Percentiles rank a stretch among this genome's conserved stretches.
Evolutionary conservation across 2,113 vertebrate species (phyloP).

Genomic region (Macrotis lagotis): DNA sequence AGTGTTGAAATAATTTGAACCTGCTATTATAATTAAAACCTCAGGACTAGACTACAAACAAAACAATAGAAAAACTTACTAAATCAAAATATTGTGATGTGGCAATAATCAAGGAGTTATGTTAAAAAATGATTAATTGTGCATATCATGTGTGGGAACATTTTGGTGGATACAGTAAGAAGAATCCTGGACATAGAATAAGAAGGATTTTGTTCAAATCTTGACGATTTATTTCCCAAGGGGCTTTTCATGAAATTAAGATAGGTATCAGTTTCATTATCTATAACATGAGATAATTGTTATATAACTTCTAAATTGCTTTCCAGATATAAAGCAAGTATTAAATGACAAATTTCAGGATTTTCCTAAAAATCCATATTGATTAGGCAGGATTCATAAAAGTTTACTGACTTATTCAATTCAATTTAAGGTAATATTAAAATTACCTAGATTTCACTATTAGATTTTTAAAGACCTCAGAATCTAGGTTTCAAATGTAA

Average conservation of each 20-base stretch:
- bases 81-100: background rate
- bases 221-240: background rate
- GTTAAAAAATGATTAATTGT: background rate
- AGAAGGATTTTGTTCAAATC: background rate
- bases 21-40: slow-evolving; percentile 25
- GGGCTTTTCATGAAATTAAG: background rate
- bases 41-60: slow-evolving; percentile 49
- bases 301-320: too few species aligned
- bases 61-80: background rate
- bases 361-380: too few species aligned
- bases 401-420: too few species aligned
- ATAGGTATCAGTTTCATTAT: background rate
- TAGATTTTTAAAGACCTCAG: too few species aligned
- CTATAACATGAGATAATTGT: background rate
- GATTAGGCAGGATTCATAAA: too few species aligned
- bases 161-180: background rate
- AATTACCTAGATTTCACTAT: too few species aligned
- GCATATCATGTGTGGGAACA: background rate
- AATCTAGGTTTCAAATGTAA: too few species aligned
- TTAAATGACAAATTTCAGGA: too few species aligned
- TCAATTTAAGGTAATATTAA: too few species aligned
- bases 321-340: too few species aligned
- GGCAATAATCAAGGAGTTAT: background rate
- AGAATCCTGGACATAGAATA: background rate
- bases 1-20: slow-evolving; percentile 65